Evolutionary conservation across 2,888 invertebrate genomes (phyloP), one percentile per base, ranked within the genome.

Genomic region (Mycalesis mineus): DNA sequence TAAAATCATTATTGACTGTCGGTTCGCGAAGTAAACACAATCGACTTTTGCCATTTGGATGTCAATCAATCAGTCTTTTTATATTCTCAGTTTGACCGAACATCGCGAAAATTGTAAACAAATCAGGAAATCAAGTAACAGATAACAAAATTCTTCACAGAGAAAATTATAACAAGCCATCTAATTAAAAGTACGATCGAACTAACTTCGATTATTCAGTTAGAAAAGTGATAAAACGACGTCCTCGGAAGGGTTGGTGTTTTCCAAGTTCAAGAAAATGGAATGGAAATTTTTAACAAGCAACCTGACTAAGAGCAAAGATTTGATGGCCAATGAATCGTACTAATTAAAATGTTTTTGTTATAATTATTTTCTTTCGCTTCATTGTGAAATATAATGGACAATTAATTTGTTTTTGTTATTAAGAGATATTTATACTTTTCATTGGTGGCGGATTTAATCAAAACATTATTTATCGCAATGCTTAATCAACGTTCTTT

Each of bases 261-360:
- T 60, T 66, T 62, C 62, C 57, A 68, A 83, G 66, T 81, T 82
- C 77, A 71, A 75, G 78, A 84, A 87, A 87, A 86, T 87, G 82
- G 82, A 87, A 85, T 78, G 88, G 87, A 89, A 88, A 77, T 78
- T 84, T 89, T 87, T 89, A 89, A 89, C 86, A 85, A 88, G 88
- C 71, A 69, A 61, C 66, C 11, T 9, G 65, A 69, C n/a, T n/a
- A n/a, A 67, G 65, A 70, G 66, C 69, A 65, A 69, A 67, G 66
- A 70, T 65, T 68, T 68, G 61, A 62, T 63, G 77, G 64, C 72
- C 80, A 81, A 78, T 82, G 82, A 74, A 54, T 78, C 69, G 74
- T 64, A 69, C 68, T 82, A 85, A 83, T 86, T 82, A 83, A 73
- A 72, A 22, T 22, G 22, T 22, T 77, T 65, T 73, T 78, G 70